Conservation (phyloP, 2,113 vertebrate species). For the Prietella phreatophila region DNA sequence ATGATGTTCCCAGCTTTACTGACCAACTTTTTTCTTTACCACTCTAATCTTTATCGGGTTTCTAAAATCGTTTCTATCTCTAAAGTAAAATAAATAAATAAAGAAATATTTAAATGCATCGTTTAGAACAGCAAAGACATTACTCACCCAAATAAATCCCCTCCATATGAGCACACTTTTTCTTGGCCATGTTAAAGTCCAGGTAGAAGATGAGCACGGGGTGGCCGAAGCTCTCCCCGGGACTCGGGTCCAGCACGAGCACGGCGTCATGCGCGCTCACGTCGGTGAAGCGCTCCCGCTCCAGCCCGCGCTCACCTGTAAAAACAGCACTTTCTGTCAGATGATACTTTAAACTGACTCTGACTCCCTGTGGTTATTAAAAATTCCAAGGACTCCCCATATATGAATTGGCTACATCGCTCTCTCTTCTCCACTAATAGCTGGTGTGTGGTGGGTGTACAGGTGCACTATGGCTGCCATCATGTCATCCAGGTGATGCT, state of each 20-base stretch:
- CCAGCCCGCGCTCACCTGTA: slow-evolving; percentile 49
- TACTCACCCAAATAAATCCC: slow-evolving; percentile 75
- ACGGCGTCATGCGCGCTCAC: slow-evolving; percentile 71
- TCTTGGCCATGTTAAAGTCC: slow-evolving; percentile 75
- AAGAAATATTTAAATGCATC: background rate
- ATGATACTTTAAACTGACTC: too few species aligned
- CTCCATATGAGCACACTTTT: slow-evolving; percentile 72
- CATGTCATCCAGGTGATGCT: too few species aligned
- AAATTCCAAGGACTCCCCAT: too few species aligned
- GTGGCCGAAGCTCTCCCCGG: slow-evolving; percentile 77
- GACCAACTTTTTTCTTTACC: background rate
- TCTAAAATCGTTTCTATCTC: background rate
- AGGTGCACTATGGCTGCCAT: too few species aligned
- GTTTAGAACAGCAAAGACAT: background rate
- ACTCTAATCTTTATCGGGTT: background rate
- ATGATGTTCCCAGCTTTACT: background rate
- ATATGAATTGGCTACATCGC: too few species aligned
- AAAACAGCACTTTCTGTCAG: too few species aligned
- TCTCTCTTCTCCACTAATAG: too few species aligned
- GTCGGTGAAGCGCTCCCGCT: slow-evolving; percentile 55
- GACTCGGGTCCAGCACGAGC: slow-evolving; percentile 75
- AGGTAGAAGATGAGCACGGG: slow-evolving; percentile 75
- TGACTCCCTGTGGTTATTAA: too few species aligned
- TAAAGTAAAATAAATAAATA: background rate
- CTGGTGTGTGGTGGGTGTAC: too few species aligned